Evolutionary conservation across 1,140 invertebrate genomes (phyloP), one percentile per base, ranked within the genome.

Genomic region (Liolophura sinensis): DNA sequence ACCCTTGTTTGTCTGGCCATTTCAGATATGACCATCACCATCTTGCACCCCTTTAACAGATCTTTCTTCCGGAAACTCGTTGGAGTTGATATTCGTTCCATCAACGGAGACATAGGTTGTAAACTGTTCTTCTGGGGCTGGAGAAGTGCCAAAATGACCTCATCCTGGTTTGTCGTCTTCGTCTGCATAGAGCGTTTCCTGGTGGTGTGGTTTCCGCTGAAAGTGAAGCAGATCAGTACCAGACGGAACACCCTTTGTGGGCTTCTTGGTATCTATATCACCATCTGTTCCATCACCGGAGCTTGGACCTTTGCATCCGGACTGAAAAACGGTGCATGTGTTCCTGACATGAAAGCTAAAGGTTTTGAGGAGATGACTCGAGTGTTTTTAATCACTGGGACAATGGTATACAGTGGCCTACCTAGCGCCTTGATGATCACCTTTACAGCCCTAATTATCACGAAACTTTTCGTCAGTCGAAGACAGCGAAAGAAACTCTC

Each of bases 121-220:
- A 73, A 74, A 48, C 27, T 68, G 4, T 78, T 75, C 55, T 78
- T 74, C 52, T 69, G 71, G 31, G 55, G 73, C 24, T 77, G 65
- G 46, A 63, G 70, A 16, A 72, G 72, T 4, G 62, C 70, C 22
- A 78, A 78, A 70, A 74, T 76, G 71, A 66, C 72, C 15, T 78
- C 77, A 16, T 75, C 77, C 0, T 78, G 77, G 73, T 67, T 77
- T 24, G 72, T 78, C 11, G 70, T 77, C 6, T 62, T 69, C 20
- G 56, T 78, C n/a, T 68, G 71, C 59, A 57, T 75, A 22, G 77
- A 78, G 57, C 60, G 77, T 50, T 75, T 75, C 52, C 22, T 77
- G 3, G 77, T 73, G 54, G 72, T 78, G 1, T 69, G 69, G 52
- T 74, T 75, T 47, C 77, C 77, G 15, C 52, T 78, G 18, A 70